A percentile compares a stretch with the other conserved stretches of the same genome.
Evolutionary conservation across 2,797 vertebrate species (phyloP).

Genomic region (Sebastes elongatus): DNA sequence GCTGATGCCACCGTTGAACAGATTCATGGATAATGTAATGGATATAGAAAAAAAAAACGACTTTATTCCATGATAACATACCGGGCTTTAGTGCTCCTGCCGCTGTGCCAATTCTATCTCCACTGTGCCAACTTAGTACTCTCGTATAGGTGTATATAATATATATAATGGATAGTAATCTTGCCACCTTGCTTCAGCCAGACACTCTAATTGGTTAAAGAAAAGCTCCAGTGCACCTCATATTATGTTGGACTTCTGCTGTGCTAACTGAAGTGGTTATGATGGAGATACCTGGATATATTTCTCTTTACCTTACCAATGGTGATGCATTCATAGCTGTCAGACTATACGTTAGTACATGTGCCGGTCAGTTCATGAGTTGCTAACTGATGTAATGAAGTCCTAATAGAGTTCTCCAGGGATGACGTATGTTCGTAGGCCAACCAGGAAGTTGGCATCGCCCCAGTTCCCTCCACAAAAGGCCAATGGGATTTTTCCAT

Average conservation of each 20-base stretch:
- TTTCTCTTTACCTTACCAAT: background rate
- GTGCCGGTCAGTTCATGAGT: background rate
- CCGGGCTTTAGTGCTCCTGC: background rate
- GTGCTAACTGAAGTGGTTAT: background rate
- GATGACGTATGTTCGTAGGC: fast-evolving
- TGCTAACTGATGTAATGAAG: background rate
- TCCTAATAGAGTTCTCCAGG: background rate
- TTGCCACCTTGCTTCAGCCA: background rate
- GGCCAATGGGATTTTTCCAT: too few relatives aligned
- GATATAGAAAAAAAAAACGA: constrained; percentile 9
- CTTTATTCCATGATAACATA: background rate
- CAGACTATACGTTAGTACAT: background rate
- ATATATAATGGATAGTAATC: background rate
- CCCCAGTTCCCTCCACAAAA: too few relatives aligned
- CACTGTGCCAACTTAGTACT: background rate
- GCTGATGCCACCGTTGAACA: constrained; percentile 35
- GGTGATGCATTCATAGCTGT: background rate
- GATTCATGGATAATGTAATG: constrained; percentile 37
- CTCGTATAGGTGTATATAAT: background rate
- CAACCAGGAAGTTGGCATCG: too few relatives aligned
- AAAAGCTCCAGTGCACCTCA: background rate
- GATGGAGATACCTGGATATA: background rate
- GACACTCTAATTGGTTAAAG: background rate
- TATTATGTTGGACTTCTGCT: background rate
- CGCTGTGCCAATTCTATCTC: background rate